A percentile compares a stretch with the other conserved stretches of the same genome.
phyloP scores from a whole-genome alignment of 2,888 invertebrate species.

The Rhamphomyia laevipes region DNA sequence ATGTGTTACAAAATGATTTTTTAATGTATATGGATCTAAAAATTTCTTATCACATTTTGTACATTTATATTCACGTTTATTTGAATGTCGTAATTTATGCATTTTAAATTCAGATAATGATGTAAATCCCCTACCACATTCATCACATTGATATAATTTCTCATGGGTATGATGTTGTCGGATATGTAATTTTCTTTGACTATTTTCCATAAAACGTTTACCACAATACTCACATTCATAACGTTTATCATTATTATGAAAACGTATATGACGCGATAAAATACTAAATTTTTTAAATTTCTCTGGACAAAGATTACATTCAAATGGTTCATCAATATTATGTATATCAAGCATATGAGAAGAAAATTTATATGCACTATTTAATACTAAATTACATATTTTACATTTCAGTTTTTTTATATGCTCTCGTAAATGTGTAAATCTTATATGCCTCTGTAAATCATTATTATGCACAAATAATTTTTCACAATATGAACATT shows the following conservation, averaged over 20 bases:
- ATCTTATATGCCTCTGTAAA: no score
- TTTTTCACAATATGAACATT: no score
- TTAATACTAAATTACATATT: no score
- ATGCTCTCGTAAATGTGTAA: no score
- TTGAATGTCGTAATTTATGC: slow-evolving; percentile 21
- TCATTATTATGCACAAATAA: no score
- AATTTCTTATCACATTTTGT: slow-evolving; percentile 21
- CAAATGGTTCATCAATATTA: not conserved
- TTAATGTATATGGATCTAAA: slow-evolving; percentile 22
- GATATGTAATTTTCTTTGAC: slow-evolving; percentile 16
- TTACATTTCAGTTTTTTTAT: no score
- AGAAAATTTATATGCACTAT: no score
- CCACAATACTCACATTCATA: not conserved
- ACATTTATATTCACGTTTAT: slow-evolving; percentile 21
- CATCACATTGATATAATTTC: slow-evolving; percentile 23
- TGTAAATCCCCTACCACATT: slow-evolving; percentile 22
- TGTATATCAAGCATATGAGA: no score
- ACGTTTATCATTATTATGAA: not conserved
- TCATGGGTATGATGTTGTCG: slow-evolving; percentile 21
- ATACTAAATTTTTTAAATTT: not conserved
- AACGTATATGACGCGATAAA: not conserved
- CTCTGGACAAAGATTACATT: not conserved
- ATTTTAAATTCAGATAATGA: slow-evolving; percentile 21
- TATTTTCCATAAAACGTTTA: not conserved
- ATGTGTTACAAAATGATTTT: slow-evolving; percentile 18